Percentiles rank a stretch among this genome's conserved stretches.
phyloP scores from a whole-genome alignment of 1,140 invertebrate species.

The Eriocheir sinensis region DNA sequence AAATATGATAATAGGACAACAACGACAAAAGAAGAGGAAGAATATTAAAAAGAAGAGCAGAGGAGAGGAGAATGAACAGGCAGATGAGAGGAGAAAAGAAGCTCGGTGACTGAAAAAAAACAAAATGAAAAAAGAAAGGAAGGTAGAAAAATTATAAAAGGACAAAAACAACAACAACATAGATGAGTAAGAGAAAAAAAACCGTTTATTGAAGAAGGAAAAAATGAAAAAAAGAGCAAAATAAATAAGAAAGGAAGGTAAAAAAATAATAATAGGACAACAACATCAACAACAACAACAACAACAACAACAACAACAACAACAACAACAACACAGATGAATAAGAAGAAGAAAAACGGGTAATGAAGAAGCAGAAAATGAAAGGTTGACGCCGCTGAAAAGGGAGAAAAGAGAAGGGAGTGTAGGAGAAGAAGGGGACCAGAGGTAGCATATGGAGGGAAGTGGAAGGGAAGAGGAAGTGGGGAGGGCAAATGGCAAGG shows the following conservation, averaged over 20 bases:
- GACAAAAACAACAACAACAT: not conserved
- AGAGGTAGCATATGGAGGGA: not conserved
- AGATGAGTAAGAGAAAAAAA: not conserved
- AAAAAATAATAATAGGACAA: not conserved
- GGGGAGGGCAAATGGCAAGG: not conserved
- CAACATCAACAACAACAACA: too few species aligned
- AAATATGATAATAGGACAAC: not conserved
- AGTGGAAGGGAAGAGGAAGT: not conserved
- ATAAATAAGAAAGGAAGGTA: not conserved
- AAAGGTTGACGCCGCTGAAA: too few species aligned
- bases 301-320: too few species aligned
- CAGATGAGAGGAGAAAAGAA: not conserved
- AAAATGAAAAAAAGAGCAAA: too few species aligned
- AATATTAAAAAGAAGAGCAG: not conserved
- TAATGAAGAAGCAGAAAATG: not conserved
- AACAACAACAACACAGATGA: not conserved
- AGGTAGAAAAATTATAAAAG: not conserved
- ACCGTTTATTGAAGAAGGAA: not conserved
- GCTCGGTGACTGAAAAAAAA: not conserved
- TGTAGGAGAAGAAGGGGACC: not conserved
- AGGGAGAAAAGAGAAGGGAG: not conserved
- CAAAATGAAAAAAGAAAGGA: not conserved
- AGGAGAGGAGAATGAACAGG: not conserved
- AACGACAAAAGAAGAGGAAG: not conserved
- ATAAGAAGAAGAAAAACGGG: not conserved